phyloP scores from a whole-genome alignment of 2,888 invertebrate genomes.

The Seladonia tumulorum region DNA sequence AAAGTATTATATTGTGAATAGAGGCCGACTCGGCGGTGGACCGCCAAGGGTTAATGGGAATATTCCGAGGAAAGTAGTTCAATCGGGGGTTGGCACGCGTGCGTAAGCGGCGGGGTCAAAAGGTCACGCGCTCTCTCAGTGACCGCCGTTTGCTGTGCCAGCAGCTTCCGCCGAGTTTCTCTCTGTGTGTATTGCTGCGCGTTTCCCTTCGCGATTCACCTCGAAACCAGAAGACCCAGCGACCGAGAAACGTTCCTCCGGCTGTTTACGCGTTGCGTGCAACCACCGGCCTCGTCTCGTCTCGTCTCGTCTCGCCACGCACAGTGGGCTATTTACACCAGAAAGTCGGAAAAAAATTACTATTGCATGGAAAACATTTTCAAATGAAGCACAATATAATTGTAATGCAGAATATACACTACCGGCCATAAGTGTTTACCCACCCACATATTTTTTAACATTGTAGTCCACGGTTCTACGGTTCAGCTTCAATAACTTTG shows the following conservation, averaged over 20 bases:
- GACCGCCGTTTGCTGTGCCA: conserved; percentile 17
- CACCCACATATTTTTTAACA: too few relatives aligned
- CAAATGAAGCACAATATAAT: too few relatives aligned
- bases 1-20: conserved; percentile 5
- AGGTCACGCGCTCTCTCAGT: conserved; percentile 50
- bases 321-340: too few relatives aligned
- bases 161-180: background rate
- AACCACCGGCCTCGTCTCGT: background rate
- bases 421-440: too few relatives aligned
- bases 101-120: conserved; percentile 55
- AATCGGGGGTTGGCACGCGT: conserved; percentile 42
- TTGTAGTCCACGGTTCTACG: too few relatives aligned
- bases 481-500: too few relatives aligned
- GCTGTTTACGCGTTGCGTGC: background rate
- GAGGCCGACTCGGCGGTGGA: background rate
- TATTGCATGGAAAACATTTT: too few relatives aligned
- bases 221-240: background rate
- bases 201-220: background rate
- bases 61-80: conserved; percentile 32
- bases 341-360: too few relatives aligned
- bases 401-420: too few relatives aligned
- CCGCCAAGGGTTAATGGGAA: conserved; percentile 28
- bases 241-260: background rate
- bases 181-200: background rate
- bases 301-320: background rate